Base-by-base conservation (phyloP, 1,140 invertebrate species). In the Neodiprion lecontei region DNA sequence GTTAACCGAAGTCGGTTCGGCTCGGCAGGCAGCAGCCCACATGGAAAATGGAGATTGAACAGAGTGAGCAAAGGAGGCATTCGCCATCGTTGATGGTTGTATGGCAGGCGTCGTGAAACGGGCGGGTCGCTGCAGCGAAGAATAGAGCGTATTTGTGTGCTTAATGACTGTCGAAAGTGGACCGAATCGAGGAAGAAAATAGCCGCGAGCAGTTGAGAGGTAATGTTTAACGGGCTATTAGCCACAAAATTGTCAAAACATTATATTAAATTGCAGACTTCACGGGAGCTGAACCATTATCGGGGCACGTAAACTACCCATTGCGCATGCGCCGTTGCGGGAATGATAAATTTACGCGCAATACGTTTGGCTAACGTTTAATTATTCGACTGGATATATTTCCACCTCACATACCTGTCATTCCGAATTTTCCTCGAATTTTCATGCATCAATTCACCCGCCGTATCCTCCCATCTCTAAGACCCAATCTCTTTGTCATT, bases 21-120 rank as follows among this genome's bases (percentile, higher is more conserved):
- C 69, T 74, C 75, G 28, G 67, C 74, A 78, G 53, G 53, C 53
- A 75, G 79, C 74, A 78, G 72, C 67, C 75, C 79, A 81, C 79
- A 82, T 82, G 76, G 82, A 84, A 83, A 84, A 84, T 84, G 83
- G 83, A 81, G 81, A 80, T 78, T 73, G 74, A 79, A 72, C 75
- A 73, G 75, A 79, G 76, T 77, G 73, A 79, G 75, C 81, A 70
- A 80, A 81, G 81, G 79, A 82, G 79, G 79, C 80, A 84, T 80
- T 84, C 81, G 81, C 83, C 82, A 84, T 84, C 79, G 83, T 84
- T 80, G 79, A 83, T 81, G 78, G 79, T 66, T 67, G 77, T 73
- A 78, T 72, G 78, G 74, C 73, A 77, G 72, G 61, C 72, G 70
- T 80, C 67, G 69, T 74, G 69, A 79, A 61, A 21, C 75, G 79